These are phyloP conservation scores for Hirtodrosophila confusa DNA, from an alignment of 2,888 invertebrate species.

Conservation along the genomic window DNA sequence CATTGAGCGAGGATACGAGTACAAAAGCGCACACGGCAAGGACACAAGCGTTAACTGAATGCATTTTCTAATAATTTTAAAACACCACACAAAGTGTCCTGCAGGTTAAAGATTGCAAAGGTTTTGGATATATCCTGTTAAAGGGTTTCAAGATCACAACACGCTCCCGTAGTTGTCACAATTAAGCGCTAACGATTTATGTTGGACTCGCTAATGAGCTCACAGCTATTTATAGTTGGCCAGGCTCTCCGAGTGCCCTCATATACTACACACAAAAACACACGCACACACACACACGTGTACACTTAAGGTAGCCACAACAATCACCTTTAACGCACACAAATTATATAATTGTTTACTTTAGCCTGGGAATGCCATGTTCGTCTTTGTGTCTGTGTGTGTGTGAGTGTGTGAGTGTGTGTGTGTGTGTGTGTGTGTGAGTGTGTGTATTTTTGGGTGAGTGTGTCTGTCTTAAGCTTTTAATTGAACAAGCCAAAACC, in stretches of 20 bases:
- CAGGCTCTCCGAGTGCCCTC: conserved; percentile 20
- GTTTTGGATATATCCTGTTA: conserved; percentile 4
- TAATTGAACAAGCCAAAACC: conserved; percentile 73
- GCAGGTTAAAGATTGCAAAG: background rate
- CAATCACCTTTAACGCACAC: conserved; percentile 42
- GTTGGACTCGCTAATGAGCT: conserved; percentile 55
- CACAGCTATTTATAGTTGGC: conserved; percentile 64
- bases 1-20: conserved; percentile 51
- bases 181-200: conserved; percentile 62
- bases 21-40: conserved; percentile 68
- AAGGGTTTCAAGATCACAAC: conserved; percentile 15
- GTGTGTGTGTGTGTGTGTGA: no score
- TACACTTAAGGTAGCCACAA: conserved; percentile 32
- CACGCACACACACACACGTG: conserved; percentile 3
- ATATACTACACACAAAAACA: conserved; percentile 7
- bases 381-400: conserved; percentile 2
- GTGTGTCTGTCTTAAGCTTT: conserved; percentile 57
- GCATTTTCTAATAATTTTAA: conserved; percentile 59
- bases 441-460: background rate
- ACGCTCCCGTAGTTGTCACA: conserved; percentile 61
- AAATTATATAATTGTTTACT: conserved; percentile 52
- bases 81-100: no score
- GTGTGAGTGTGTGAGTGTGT: no score
- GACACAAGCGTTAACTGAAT: conserved; percentile 56
- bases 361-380: conserved; percentile 23